Conservation (phyloP, 2,113 vertebrate species). For the Triplophysa dalaica region DNA sequence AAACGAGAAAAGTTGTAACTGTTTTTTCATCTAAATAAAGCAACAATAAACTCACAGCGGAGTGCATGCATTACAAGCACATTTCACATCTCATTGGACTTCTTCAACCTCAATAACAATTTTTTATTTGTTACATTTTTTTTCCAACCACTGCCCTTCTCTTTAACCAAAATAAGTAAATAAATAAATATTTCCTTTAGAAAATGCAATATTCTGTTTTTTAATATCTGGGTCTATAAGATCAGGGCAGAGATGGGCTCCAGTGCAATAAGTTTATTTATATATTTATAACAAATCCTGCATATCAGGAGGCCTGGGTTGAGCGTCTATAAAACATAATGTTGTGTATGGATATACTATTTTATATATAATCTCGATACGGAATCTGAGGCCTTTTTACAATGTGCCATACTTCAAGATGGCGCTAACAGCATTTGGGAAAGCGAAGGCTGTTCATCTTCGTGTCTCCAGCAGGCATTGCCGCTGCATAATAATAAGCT, state of each 20-base stretch:
- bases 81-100: background rate
- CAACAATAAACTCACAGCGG: background rate
- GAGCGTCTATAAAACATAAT: constrained; percentile 77
- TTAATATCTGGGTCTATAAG: constrained; percentile 85
- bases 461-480: constrained; percentile 94
- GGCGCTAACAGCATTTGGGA: constrained; percentile 98
- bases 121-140: constrained; percentile 68
- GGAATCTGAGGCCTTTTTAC: constrained; percentile 97
- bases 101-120: constrained; percentile 65
- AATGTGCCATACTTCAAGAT: constrained; percentile 98
- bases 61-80: too few relatives aligned
- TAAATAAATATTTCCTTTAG: constrained; percentile 58
- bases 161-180: constrained; percentile 67
- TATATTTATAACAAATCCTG: constrained; percentile 71
- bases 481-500: constrained; percentile 99
- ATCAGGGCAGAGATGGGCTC: constrained; percentile 80
- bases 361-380: constrained; percentile 91
- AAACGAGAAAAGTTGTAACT: background rate
- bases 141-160: constrained; percentile 31
- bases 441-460: constrained; percentile 98
- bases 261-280: constrained; percentile 83
- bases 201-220: constrained; percentile 82
- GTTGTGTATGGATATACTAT: constrained; percentile 80
- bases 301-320: constrained; percentile 67
- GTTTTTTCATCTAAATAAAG: background rate